Evolutionary conservation across 2,113 vertebrate species (phyloP), one percentile per base, ranked within the genome.

Genomic region (Tupaia tana): DNA sequence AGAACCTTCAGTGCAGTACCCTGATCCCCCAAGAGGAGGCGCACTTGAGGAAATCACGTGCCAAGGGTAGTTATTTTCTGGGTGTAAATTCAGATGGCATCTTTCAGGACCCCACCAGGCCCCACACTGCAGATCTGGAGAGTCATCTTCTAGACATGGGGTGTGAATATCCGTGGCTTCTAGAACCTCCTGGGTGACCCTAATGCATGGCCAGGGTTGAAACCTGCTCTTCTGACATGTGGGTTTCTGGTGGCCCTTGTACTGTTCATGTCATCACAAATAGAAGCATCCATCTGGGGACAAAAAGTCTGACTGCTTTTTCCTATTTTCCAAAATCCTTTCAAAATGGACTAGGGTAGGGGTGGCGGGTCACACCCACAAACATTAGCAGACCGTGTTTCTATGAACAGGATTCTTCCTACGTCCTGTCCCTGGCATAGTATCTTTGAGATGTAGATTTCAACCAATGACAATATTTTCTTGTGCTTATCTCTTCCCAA

Each of bases 11-110:
- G 15, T 4, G 6, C 59, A 24, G 63, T 52, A 29, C 27, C 70
- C 80, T 59, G 58, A 75, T 20, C 34, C 34, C n/a, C 24, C 3
- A 15, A 25, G 54, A 54, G 58, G 71, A 67, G 20, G n/a, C 16
- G 31, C 1, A 5, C 4, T 5, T 75, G 43, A 52, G 14, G 54
- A 52, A 79, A 15, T 67, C 25, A 69, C 0, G 0, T 0, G 27
- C 43, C 18, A 4, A 75, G 43, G 34, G 2, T 16, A 31, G 78
- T 13, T 58, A 14, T 85, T 86, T 77, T 43, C 56, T 77, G 27
- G 43, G 31, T 63, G 2, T 94, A 22, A 67, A 20, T 82, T 79
- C 6, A 25, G n/a, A 89, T 20, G 69, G 63, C 27, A 52, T 73
- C 59, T 89, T 79, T 54, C 18, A 5, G 14, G 89, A n/a, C 43